Base-by-base conservation (phyloP, 2,113 vertebrate species). In the Prunella fulvescens region DNA sequence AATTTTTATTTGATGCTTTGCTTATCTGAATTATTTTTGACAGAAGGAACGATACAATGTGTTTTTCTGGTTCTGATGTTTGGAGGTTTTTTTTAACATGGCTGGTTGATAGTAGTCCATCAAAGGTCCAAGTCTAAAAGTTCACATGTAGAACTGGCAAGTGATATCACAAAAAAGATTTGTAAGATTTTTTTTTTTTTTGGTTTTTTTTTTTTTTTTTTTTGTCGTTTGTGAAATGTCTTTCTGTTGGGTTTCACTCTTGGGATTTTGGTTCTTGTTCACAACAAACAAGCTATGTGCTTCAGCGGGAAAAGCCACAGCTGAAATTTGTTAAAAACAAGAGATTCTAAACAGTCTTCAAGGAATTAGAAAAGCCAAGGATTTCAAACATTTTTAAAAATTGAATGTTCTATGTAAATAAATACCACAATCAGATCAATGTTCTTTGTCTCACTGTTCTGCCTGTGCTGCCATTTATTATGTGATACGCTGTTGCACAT, bases 261-360 rank as follows among this genome's bases (percentile, higher is more conserved):
- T 86, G 54, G 57, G 33, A 39, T 85, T 88, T 64, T 53, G 3
- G 7, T 77, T 82, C 37, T 77, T 69, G 12, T 51, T 83, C 25
- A 31, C 40, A 88, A 45, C 25, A 78, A 90, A 73, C 11, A 51
- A 71, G 26, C 72, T 80, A 18, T 1, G 1, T 76, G 3, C 23
- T 66, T 79, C 71, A 71, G 26, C 35, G 51, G 3, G 7, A 81
- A 80, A 79, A 35, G 0, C 2, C 11, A 62, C 25, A 24, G 26
- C 50, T 35, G 24, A 58, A 64, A 78, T 91, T 82, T 73, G 28
- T 64, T 51, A 78, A 81, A 77, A 74, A n/a, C 29, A 74, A 58
- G 58, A 81, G 70, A 86, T 74, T 94, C 54, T 93, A 42, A 77
- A 84, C 22, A 78, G 23, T 45, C 39, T 95, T 96, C 51, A 33